Percentiles rank a stretch among this genome's conserved stretches.
These are phyloP conservation scores for Branchinecta lindahli DNA, from an alignment of 1,140 invertebrate genomes.

Conservation along the genomic window DNA sequence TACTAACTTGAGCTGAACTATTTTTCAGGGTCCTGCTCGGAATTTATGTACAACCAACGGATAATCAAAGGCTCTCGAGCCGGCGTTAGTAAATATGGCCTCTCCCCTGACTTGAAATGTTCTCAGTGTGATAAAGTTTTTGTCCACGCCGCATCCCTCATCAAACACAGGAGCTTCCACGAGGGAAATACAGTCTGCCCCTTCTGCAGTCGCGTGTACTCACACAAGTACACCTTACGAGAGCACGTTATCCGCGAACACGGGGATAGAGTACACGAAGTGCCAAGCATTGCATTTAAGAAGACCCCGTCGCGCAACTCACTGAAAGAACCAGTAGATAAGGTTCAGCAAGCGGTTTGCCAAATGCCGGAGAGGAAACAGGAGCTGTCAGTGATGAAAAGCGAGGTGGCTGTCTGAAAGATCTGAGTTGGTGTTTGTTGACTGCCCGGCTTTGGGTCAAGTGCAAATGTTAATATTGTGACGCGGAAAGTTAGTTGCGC, in stretches of 20 bases:
- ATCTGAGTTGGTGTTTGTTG: too few relatives aligned
- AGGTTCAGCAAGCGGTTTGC: background rate
- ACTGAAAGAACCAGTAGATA: background rate
- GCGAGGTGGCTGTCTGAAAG: too few relatives aligned
- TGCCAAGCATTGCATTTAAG: slow-evolving; percentile 1
- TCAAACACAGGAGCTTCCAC: slow-evolving; percentile 3
- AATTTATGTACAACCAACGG: background rate
- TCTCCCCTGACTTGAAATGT: background rate
- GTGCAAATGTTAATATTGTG: too few relatives aligned
- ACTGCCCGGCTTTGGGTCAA: too few relatives aligned
- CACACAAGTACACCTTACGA: background rate
- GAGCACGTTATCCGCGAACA: slow-evolving; percentile 3
- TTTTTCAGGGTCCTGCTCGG: background rate
- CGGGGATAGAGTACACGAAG: background rate
- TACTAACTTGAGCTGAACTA: too few relatives aligned
- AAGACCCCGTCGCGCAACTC: background rate
- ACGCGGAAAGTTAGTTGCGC: too few relatives aligned
- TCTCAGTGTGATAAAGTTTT: slow-evolving; percentile 4
- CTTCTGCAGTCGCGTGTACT: background rate
- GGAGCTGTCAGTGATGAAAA: too few relatives aligned
- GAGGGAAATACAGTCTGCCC: background rate
- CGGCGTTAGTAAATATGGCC: background rate
- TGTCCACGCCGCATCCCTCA: background rate
- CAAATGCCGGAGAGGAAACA: too few relatives aligned
- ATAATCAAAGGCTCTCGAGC: background rate